phyloP scores from a whole-genome alignment of 1,140 invertebrate genomes.

The Lutraria rhynchaena region DNA sequence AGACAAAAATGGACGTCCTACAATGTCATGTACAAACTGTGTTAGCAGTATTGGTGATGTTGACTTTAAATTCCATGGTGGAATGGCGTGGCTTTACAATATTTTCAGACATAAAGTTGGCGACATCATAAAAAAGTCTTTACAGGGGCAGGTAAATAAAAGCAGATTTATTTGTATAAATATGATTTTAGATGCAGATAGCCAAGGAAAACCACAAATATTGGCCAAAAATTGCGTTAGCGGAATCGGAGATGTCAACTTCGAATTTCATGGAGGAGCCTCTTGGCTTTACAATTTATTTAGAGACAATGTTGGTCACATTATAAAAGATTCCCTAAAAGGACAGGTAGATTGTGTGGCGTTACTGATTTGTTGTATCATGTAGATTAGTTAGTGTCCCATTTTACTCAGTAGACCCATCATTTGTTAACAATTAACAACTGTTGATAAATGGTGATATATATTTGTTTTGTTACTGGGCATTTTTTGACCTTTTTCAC shows the following conservation, averaged over 20 bases:
- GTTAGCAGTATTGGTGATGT: constrained; percentile 54
- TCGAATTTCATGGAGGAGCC: constrained; percentile 65
- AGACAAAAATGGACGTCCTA: constrained; percentile 48
- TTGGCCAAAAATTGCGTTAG: constrained; percentile 31
- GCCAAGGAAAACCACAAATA: constrained; percentile 35
- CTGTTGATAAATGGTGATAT: too few species aligned
- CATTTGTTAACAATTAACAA: too few species aligned
- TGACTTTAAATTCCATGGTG: constrained; percentile 65
- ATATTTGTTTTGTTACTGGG: too few species aligned
- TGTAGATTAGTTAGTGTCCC: too few species aligned
- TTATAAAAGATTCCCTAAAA: constrained; percentile 40
- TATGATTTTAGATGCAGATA: constrained; percentile 42
- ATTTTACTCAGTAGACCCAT: too few species aligned
- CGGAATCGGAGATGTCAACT: constrained; percentile 43
- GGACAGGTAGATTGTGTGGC: constrained; percentile 40
- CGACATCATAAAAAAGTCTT: constrained; percentile 44
- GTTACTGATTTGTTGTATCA: too few species aligned
- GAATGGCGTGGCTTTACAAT: constrained; percentile 63
- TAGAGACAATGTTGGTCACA: constrained; percentile 49
- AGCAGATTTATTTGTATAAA: too few species aligned
- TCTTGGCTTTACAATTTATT: constrained; percentile 64
- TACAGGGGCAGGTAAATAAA: constrained; percentile 49
- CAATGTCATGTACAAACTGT: constrained; percentile 49
- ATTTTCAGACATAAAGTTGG: constrained; percentile 60
- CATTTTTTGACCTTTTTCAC: too few species aligned